Conservation (phyloP, 2,113 vertebrate genomes). For the Todiramphus saurophagus region DNA sequence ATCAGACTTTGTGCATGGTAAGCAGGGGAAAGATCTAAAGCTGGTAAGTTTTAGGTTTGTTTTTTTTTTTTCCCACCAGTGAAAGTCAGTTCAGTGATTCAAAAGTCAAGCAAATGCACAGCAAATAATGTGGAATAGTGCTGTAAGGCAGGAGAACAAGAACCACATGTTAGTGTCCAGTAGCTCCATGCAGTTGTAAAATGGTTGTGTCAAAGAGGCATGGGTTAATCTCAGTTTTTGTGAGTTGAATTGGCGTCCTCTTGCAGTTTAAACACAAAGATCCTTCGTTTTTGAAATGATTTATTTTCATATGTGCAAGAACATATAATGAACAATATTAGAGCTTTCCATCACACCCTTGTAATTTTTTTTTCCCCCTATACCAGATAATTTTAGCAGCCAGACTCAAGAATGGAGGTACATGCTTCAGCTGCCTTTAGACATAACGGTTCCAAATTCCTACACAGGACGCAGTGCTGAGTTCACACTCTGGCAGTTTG, state of each 20-base stretch:
- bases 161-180: background rate
- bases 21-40: background rate
- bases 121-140: background rate
- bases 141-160: background rate
- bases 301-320: background rate
- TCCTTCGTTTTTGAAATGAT: background rate
- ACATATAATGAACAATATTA: background rate
- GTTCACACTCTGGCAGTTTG: background rate
- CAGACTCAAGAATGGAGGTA: background rate
- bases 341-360: background rate
- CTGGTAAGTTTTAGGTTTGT: background rate
- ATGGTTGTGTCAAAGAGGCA: background rate
- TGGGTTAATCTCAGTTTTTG: background rate
- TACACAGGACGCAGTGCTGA: accelerated
- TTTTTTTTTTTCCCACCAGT: background rate
- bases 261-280: background rate
- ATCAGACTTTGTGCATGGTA: background rate
- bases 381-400: background rate
- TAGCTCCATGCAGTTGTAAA: background rate
- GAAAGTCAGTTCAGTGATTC: background rate
- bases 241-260: background rate
- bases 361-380: background rate
- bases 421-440: background rate
- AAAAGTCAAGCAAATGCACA: background rate
- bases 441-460: background rate